Conservation (phyloP, 2,113 vertebrate genomes). For the Ophiodon elongatus region DNA sequence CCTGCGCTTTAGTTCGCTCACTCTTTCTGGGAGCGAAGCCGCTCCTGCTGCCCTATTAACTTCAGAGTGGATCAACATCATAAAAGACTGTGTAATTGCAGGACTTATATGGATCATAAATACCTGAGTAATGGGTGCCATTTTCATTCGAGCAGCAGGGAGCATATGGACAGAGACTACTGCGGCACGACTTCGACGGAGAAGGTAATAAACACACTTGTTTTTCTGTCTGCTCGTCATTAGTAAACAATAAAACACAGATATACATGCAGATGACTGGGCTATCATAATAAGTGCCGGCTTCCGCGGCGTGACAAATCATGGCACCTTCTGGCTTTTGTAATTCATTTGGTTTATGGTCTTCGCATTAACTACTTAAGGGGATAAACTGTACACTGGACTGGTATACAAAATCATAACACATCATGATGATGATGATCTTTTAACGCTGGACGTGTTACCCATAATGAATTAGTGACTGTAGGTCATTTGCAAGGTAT, state of each 20-base stretch:
- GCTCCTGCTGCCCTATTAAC: slow-evolving; percentile 3
- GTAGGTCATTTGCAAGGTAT: background rate
- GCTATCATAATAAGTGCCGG: background rate
- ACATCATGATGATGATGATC: background rate
- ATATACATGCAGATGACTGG: background rate
- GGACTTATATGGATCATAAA: slow-evolving; percentile 43
- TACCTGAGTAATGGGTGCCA: slow-evolving; percentile 20
- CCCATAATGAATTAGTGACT: background rate
- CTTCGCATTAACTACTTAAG: background rate
- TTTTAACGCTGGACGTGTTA: background rate
- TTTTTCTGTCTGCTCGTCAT: slow-evolving; percentile 25
- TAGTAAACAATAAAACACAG: slow-evolving; percentile 5
- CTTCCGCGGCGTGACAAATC: background rate
- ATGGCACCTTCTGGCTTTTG: background rate
- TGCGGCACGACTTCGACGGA: slow-evolving; percentile 11
- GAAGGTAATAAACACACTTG: slow-evolving; percentile 7
- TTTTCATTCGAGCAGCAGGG: background rate
- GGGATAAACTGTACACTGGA: background rate
- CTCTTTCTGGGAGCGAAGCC: background rate
- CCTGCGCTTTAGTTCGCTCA: background rate
- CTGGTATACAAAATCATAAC: background rate
- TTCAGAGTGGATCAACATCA: slow-evolving; percentile 11
- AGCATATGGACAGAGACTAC: slow-evolving; percentile 5
- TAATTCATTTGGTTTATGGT: background rate
- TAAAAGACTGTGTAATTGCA: slow-evolving; percentile 39